A percentile compares a stretch with the other conserved stretches of the same genome.
These are phyloP conservation scores for Amphimedon queenslandica DNA, from an alignment of 37 sponge, comb jelly and placozoan genomes.

Conservation along the genomic window DNA sequence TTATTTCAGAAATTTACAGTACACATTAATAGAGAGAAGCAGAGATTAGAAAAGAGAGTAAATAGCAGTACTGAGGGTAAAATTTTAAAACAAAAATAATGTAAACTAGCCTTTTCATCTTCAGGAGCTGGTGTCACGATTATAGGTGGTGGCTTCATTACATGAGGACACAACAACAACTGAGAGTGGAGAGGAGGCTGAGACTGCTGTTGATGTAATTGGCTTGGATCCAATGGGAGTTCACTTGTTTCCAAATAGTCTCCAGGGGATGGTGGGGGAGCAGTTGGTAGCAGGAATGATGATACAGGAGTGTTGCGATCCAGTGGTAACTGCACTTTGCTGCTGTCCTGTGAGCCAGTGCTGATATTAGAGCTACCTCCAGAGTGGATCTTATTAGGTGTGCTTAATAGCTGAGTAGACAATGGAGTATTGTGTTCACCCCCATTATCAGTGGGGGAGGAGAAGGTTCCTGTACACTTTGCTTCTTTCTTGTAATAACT, in stretches of 20 bases:
- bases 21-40: no score
- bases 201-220: neutral
- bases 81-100: no score
- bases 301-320: neutral
- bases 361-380: no score
- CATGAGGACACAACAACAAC: neutral
- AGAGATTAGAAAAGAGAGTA: no score
- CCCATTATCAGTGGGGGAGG: no score
- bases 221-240: neutral
- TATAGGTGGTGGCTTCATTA: neutral
- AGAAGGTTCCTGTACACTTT: no score
- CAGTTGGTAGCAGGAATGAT: slow-evolving; percentile 8
- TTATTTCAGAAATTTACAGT: no score
- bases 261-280: slow-evolving; percentile 23
- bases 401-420: no score
- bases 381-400: no score
- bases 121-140: neutral
- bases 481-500: no score
- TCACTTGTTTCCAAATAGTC: neutral
- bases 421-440: no score
- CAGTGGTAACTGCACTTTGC: neutral
- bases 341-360: no score
- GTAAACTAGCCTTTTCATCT: neutral
- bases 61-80: neutral
- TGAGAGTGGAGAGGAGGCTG: slow-evolving; percentile 1